A percentile compares a stretch with the other conserved stretches of the same genome.
phyloP scores from a whole-genome alignment of 1,140 invertebrate genomes.

The Drosophila pseudoananassae region DNA sequence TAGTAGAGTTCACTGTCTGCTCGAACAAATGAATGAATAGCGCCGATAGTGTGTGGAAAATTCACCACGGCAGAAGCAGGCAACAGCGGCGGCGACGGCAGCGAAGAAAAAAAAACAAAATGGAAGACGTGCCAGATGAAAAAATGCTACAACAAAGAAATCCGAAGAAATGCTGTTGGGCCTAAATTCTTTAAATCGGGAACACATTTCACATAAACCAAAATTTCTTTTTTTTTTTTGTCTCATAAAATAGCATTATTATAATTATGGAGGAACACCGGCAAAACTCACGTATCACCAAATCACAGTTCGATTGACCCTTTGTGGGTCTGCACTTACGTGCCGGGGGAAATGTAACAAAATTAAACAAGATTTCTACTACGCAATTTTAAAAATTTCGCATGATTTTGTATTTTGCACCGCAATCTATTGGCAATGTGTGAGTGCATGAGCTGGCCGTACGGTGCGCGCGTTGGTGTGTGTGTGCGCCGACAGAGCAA shows the following conservation, averaged over 20 bases:
- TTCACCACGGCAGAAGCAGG: constrained; percentile 67
- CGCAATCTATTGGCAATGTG: constrained; percentile 67
- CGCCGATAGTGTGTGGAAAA: constrained; percentile 62
- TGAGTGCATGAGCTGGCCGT: constrained; percentile 38
- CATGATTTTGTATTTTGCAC: constrained; percentile 81
- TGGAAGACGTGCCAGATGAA: constrained; percentile 74
- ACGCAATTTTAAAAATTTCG: constrained; percentile 79
- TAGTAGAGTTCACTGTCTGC: constrained; percentile 3
- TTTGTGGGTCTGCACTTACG: background rate
- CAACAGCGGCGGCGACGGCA: constrained; percentile 43
- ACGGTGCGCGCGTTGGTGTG: constrained; percentile 31
- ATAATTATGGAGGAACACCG: constrained; percentile 17
- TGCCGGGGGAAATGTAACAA: constrained; percentile 6
- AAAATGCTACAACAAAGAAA: constrained; percentile 75
- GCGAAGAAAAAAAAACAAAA: constrained; percentile 70
- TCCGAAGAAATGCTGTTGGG: constrained; percentile 59
- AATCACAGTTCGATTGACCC: constrained; percentile 14
- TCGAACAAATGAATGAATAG: constrained; percentile 61
- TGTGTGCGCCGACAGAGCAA: constrained; percentile 14
- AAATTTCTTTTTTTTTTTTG: constrained; percentile 1
- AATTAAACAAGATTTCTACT: constrained; percentile 51
- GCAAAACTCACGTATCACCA: constrained; percentile 15
- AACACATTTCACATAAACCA: constrained; percentile 33
- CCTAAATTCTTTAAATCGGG: constrained; percentile 25
- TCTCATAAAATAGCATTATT: background rate